Percentiles rank a stretch among this genome's conserved stretches.
Conservation (phyloP, 2,113 vertebrate species). For the Struthio camelus region DNA sequence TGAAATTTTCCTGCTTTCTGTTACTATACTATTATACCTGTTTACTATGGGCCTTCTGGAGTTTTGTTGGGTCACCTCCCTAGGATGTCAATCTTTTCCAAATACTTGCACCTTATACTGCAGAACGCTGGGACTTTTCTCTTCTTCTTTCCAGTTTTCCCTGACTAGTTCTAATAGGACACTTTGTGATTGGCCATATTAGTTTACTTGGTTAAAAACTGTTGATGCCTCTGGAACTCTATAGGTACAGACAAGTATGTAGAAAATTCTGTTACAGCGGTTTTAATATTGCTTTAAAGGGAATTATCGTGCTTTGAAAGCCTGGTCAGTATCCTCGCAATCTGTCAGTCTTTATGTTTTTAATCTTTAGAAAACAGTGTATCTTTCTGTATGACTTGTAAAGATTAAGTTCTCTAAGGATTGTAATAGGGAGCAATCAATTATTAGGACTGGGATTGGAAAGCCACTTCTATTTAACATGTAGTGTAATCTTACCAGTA, state of each 20-base stretch:
- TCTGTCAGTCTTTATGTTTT: neutral
- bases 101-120: neutral
- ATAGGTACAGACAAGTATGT: neutral
- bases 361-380: neutral
- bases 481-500: neutral
- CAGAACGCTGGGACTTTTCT: neutral
- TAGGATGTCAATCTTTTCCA: neutral
- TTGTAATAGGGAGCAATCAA: neutral
- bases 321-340: neutral
- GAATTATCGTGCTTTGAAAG: neutral
- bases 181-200: neutral
- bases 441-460: neutral
- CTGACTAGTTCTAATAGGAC: neutral
- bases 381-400: neutral
- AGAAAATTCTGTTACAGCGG: neutral
- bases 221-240: neutral
- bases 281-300: neutral
- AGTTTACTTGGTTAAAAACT: neutral
- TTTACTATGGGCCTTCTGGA: neutral
- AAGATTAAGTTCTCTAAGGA: neutral
- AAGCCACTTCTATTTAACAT: neutral
- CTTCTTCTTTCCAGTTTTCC: neutral
- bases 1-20: neutral
- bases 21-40: fast-evolving
- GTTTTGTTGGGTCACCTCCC: neutral